Conservation (phyloP, 2,797 vertebrate genomes). For the Enteromius argenteus region DNA sequence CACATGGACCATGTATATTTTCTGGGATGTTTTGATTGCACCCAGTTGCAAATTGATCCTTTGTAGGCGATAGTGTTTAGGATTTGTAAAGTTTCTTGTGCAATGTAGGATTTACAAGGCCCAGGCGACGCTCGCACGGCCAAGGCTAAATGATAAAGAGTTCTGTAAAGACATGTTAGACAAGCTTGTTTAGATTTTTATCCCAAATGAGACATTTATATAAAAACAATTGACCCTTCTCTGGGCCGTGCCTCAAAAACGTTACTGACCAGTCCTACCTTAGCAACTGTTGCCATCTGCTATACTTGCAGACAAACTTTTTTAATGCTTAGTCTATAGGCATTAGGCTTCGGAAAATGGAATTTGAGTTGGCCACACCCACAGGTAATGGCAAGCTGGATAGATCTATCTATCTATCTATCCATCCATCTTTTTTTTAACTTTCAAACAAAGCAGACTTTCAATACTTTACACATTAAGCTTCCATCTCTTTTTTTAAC, state of each 20-base stretch:
- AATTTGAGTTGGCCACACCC: neutral
- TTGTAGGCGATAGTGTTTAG: constrained; percentile 57
- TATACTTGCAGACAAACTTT: neutral
- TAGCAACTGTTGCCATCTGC: constrained; percentile 9
- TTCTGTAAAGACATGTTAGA: constrained; percentile 16
- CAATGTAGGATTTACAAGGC: constrained; percentile 41
- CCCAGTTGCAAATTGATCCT: constrained; percentile 70
- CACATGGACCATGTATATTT: constrained; percentile 75
- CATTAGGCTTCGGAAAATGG: neutral
- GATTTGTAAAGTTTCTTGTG: constrained; percentile 48
- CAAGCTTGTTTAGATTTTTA: neutral
- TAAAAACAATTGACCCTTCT: constrained; percentile 14
- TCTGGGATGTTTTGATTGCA: constrained; percentile 70
- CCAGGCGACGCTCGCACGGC: neutral
- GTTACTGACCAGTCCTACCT: constrained; percentile 1
- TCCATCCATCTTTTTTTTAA: neutral
- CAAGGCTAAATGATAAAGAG: constrained; percentile 30
- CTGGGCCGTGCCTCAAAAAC: neutral
- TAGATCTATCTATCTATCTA: neutral
- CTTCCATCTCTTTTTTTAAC: neutral
- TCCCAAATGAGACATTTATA: constrained; percentile 26
- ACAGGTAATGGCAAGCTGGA: neutral
- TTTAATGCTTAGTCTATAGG: neutral
- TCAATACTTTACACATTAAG: neutral
- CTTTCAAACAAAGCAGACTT: neutral